phyloP scores from a whole-genome alignment of 2,888 invertebrate species.

The Trichogramma dendrolimi region DNA sequence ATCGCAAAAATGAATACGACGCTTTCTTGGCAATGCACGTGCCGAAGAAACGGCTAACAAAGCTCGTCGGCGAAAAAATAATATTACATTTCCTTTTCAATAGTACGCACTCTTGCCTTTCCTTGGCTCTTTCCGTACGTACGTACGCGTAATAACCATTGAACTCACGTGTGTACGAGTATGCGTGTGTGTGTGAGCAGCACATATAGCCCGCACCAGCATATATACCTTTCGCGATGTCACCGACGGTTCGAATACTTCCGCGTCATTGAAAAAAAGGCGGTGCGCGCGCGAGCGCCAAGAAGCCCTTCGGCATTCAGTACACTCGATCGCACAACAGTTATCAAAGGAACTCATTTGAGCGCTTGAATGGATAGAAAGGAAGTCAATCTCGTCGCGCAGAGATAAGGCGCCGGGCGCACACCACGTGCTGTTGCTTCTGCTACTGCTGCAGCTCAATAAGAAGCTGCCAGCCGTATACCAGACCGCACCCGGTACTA shows the following conservation, averaged over 20 bases:
- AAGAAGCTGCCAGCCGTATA: too few relatives aligned
- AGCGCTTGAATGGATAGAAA: constrained; percentile 51
- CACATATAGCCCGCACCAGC: too few relatives aligned
- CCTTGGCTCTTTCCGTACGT: background rate
- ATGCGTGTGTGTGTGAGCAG: too few relatives aligned
- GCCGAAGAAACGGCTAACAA: too few relatives aligned
- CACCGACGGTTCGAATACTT: constrained; percentile 12
- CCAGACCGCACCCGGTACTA: too few relatives aligned
- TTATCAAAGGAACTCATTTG: constrained; percentile 53
- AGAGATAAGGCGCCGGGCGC: constrained; percentile 48
- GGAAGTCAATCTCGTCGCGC: constrained; percentile 51
- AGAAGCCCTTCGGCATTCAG: constrained; percentile 51
- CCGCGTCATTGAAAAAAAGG: constrained; percentile 14
- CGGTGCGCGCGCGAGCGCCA: constrained; percentile 34
- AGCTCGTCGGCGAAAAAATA: background rate
- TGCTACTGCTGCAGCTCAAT: background rate
- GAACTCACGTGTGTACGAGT: too few relatives aligned
- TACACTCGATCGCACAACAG: constrained; percentile 52
- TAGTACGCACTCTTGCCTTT: background rate
- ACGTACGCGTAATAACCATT: constrained; percentile 1
- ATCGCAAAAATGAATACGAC: too few relatives aligned
- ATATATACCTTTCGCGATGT: too few relatives aligned
- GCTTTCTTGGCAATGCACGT: too few relatives aligned
- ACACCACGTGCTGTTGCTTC: constrained; percentile 31
- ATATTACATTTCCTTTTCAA: constrained; percentile 10